phyloP scores from a whole-genome alignment of 1,140 invertebrate species.

The Drosophila prosaltans region DNA sequence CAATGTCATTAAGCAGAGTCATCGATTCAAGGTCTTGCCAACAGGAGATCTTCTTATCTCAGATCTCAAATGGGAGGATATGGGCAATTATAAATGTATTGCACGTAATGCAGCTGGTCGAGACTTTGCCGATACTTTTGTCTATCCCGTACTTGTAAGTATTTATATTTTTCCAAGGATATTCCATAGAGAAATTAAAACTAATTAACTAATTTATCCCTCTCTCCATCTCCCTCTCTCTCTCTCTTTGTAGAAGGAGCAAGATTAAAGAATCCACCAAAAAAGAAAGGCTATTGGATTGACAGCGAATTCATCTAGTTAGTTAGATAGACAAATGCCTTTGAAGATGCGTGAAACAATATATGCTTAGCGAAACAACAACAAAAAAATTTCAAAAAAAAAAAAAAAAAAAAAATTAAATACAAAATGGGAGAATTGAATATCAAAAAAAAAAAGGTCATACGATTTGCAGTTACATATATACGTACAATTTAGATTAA shows the following conservation, averaged over 20 bases:
- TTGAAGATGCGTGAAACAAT: conserved; percentile 69
- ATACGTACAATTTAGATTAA: conserved; percentile 40
- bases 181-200: too few relatives aligned
- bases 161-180: neutral
- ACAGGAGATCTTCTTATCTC: conserved; percentile 90
- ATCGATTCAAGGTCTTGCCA: conserved; percentile 85
- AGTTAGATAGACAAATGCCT: conserved; percentile 82
- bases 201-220: neutral
- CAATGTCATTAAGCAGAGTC: conserved; percentile 83
- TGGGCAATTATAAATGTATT: conserved; percentile 91
- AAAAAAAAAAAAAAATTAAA: conserved; percentile 22
- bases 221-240: neutral
- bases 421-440: conserved; percentile 10
- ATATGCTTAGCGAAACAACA: conserved; percentile 42
- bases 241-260: conserved; percentile 60
- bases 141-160: conserved; percentile 89
- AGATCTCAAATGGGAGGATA: conserved; percentile 89
- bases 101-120: conserved; percentile 88
- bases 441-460: conserved; percentile 35
- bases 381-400: conserved; percentile 37
- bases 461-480: conserved; percentile 43
- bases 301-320: conserved; percentile 66
- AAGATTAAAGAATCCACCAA: conserved; percentile 63
- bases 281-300: conserved; percentile 70
- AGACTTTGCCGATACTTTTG: conserved; percentile 88